Conservation (phyloP, 2,113 vertebrate genomes). For the Scopus umbretta region DNA sequence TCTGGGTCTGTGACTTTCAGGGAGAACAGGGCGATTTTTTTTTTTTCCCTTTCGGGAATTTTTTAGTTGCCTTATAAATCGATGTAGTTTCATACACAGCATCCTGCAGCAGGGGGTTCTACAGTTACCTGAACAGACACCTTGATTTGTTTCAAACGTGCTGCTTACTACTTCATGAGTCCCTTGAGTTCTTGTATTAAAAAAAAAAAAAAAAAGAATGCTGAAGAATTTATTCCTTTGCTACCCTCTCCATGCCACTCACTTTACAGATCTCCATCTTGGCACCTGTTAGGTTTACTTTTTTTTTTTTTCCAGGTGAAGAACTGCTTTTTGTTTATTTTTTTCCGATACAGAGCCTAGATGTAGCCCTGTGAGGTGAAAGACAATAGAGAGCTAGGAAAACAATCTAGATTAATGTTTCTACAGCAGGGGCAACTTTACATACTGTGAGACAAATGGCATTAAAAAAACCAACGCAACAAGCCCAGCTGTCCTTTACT, state of each 20-base stretch:
- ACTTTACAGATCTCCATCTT: neutral
- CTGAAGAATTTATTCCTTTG: neutral
- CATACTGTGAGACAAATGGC: neutral
- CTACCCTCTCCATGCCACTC: neutral
- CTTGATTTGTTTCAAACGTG: neutral
- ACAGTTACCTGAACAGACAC: neutral
- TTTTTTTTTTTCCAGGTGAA: neutral
- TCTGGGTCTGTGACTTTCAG: neutral
- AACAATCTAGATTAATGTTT: neutral
- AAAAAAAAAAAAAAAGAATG: neutral
- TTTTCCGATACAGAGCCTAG: neutral
- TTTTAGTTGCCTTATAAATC: neutral
- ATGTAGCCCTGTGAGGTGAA: neutral
- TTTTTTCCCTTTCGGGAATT: neutral
- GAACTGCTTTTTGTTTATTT: neutral
- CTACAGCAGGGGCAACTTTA: neutral
- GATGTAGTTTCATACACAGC: neutral
- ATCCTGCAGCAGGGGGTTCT: neutral
- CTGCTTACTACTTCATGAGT: neutral
- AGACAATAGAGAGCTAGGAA: neutral
- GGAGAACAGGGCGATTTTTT: neutral
- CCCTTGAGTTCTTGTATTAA: neutral
- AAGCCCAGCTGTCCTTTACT: neutral
- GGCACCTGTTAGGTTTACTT: neutral
- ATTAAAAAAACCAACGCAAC: neutral